A percentile compares a stretch with the other conserved stretches of the same genome.
phyloP scores from a whole-genome alignment of 2,797 vertebrate genomes.

The Notamacropus eugenii region DNA sequence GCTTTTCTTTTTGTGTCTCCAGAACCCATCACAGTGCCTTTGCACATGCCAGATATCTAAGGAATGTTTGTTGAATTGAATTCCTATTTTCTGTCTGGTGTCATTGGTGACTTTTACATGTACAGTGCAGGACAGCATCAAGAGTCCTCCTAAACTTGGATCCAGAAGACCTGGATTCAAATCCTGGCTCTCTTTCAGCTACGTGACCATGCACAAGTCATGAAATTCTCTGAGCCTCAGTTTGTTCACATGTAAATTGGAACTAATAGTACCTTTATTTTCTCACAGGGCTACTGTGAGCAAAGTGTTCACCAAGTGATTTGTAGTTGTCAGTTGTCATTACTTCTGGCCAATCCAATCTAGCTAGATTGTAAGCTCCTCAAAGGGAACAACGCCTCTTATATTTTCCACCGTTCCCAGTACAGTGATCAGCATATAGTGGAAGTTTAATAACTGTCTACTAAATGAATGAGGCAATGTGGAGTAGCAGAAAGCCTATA shows the following conservation, averaged over 20 bases:
- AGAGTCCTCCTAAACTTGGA: not conserved
- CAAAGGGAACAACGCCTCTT: not conserved
- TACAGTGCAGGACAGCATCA: not conserved
- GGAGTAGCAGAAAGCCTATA: too few species aligned
- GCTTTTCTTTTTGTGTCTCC: not conserved
- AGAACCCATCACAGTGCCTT: not conserved
- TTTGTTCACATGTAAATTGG: too few species aligned
- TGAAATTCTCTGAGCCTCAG: not conserved
- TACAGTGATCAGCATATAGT: not conserved
- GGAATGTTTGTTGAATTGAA: not conserved
- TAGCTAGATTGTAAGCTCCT: not conserved
- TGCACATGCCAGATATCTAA: not conserved
- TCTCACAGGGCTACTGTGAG: not conserved
- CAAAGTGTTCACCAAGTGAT: not conserved
- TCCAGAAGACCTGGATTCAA: not conserved
- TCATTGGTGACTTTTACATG: not conserved
- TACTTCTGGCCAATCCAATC: not conserved
- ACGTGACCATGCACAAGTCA: not conserved
- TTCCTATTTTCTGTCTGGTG: not conserved
- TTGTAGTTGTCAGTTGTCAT: not conserved
- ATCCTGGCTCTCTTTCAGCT: not conserved
- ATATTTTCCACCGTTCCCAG: not conserved
- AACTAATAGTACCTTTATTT: not conserved
- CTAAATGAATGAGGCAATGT: not conserved
- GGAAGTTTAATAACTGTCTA: not conserved